Evolutionary conservation across 1,140 invertebrate species (phyloP), one percentile per base, ranked within the genome.

Genomic region (Diprion similis): DNA sequence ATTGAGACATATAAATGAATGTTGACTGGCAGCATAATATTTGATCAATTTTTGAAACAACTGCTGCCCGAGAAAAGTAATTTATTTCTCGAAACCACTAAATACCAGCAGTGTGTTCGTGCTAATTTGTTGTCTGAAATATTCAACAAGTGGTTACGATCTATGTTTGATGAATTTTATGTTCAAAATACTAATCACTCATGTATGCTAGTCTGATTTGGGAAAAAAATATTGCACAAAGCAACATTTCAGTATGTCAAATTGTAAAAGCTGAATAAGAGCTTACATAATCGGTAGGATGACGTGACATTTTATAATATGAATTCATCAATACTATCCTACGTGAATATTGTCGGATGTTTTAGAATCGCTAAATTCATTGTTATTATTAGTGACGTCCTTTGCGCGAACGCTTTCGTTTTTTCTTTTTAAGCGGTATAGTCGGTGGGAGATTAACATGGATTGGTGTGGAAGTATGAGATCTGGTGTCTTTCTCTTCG

Each of bases 371-470:
- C 9, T 59, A 13, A 15, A 17, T 15, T 59, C 11, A 59, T 59
- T 59, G 11, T 13, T 4, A 13, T 13, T 59, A 59, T 84, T 73
- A 86, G 71, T 87, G 86, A 17, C 87, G 85, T 72, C 86, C 82
- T 72, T 84, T 86, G 46, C 86, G 87, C 71, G 84, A 85, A 72
- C 82, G 82, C 77, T 88, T 88, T 69, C 85, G 85, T 83, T 88
- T 87, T 67, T 89, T 89, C 70, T 86, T 86, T 74, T 89, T 87
- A 47, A 81, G 73, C 71, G 78, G 77, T 24, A 78, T 83, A 59
- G 11, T 59, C 11, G 51, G 4, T 59, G 51, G 51, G n/a, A 59
- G 51, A 59, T 59, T 59, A 59, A 17, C 11, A 17, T 59, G 7
- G 51, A 17, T 17, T 59, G 51, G 51, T 15, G 78, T 83, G 68